Percentiles rank a stretch among this genome's conserved stretches.
Evolutionary conservation across 2,888 invertebrate species (phyloP).

Genomic region (Cinara cedri): DNA sequence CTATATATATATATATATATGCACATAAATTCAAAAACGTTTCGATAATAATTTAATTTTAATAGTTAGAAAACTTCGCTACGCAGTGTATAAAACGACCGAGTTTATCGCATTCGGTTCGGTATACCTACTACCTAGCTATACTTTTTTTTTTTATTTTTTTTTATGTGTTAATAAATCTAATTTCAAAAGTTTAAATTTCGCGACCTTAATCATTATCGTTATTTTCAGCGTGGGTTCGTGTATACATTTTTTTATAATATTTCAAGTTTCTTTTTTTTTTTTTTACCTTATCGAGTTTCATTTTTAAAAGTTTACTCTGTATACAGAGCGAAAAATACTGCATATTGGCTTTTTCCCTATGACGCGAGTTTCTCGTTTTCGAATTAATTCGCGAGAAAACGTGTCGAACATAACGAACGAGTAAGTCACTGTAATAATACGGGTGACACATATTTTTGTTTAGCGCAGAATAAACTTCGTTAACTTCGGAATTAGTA

Average conservation of each 20-base stretch:
- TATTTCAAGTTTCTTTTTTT: no score
- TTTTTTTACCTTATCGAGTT: background rate
- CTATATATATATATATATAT: no score
- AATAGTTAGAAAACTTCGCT: constrained; percentile 1
- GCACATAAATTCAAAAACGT: constrained; percentile 12
- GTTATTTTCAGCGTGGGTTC: background rate
- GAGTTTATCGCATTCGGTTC: background rate
- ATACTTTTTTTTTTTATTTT: background rate
- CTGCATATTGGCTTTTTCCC: background rate
- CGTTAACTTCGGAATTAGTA: no score
- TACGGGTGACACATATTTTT: no score
- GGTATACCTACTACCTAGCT: background rate
- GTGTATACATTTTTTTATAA: background rate
- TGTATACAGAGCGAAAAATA: background rate
- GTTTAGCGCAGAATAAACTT: no score
- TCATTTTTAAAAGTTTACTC: constrained; percentile 8
- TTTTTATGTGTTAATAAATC: constrained; percentile 18
- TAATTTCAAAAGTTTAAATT: constrained; percentile 30
- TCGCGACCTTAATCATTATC: constrained; percentile 8
- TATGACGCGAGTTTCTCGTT: background rate
- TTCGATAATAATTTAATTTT: constrained; percentile 18
- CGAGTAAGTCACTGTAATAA: no score
- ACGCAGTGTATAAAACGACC: background rate
- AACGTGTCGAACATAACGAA: no score
- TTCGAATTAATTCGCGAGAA: no score